Conservation (phyloP, 2,888 invertebrate genomes). For the Caenorhabditis sulstoni region DNA sequence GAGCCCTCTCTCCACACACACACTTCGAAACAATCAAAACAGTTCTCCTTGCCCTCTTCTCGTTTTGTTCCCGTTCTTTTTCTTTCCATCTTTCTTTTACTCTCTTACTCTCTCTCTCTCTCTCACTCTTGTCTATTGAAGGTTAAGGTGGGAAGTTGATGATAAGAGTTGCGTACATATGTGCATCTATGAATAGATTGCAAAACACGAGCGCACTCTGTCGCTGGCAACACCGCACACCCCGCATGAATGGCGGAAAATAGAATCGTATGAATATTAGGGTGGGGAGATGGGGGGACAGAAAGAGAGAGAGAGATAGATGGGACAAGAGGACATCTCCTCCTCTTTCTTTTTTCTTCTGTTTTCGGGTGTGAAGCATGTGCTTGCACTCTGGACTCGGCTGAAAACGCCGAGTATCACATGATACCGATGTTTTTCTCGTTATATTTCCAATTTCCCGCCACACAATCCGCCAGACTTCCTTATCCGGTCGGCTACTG, state of each 20-base stretch:
- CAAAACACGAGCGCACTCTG: conserved; percentile 24
- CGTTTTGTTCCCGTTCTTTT: too few relatives aligned
- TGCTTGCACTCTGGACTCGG: too few relatives aligned
- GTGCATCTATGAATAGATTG: conserved; percentile 50
- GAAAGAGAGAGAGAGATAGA: too few relatives aligned
- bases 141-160: conserved; percentile 11
- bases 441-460: too few relatives aligned
- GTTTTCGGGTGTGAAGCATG: too few relatives aligned
- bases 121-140: neutral
- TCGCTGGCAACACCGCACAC: neutral
- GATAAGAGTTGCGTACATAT: conserved; percentile 36
- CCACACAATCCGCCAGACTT: neutral
- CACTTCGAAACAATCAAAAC: neutral
- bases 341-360: too few relatives aligned
- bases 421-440: too few relatives aligned
- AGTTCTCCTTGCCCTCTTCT: neutral
- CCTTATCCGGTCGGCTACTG: neutral
- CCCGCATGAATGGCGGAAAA: neutral
- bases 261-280: too few relatives aligned
- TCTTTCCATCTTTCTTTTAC: too few relatives aligned
- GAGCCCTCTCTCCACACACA: neutral
- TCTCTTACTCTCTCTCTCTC: neutral
- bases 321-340: too few relatives aligned
- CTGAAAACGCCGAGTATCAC: too few relatives aligned
- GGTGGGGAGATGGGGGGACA: too few relatives aligned